A percentile compares a stretch with the other conserved stretches of the same genome.
These are phyloP conservation scores for Lycodopsis pacificus DNA, from an alignment of 2,797 vertebrate species.

Conservation along the genomic window DNA sequence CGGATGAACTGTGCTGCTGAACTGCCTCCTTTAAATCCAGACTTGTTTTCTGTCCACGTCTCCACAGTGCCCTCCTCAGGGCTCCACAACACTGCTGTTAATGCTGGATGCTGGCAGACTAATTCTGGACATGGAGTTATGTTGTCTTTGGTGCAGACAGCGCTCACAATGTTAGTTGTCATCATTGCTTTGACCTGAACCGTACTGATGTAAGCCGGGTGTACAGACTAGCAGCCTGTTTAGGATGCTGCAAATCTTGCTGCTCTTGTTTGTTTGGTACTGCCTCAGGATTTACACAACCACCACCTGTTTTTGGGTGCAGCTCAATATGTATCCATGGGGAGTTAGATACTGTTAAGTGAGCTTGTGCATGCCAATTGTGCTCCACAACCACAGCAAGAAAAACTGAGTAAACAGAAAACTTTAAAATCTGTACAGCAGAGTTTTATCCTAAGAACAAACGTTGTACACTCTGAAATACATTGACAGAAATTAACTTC, in stretches of 20 bases:
- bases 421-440: conserved; percentile 52
- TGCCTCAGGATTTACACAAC: conserved; percentile 35
- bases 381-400: conserved; percentile 26
- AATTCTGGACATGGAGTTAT: conserved; percentile 4
- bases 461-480: conserved; percentile 35
- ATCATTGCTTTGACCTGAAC: conserved; percentile 19
- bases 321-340: conserved; percentile 47
- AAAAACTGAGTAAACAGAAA: conserved; percentile 49
- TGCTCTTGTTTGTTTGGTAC: conserved; percentile 35
- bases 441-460: conserved; percentile 45
- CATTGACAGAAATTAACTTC: conserved; percentile 26
- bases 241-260: background rate
- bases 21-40: conserved; percentile 47
- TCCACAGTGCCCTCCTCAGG: conserved; percentile 81
- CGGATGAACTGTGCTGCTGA: conserved; percentile 51
- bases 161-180: conserved; percentile 15
- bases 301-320: conserved; percentile 39
- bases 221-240: conserved; percentile 6
- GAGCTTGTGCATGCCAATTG: conserved; percentile 54
- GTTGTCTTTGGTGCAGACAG: conserved; percentile 3
- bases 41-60: conserved; percentile 57
- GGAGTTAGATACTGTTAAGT: conserved; percentile 52
- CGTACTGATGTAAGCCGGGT: conserved; percentile 17
- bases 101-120: conserved; percentile 15
- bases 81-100: conserved; percentile 33